phyloP scores from a whole-genome alignment of 2,113 vertebrate genomes.

The Sander vitreus region DNA sequence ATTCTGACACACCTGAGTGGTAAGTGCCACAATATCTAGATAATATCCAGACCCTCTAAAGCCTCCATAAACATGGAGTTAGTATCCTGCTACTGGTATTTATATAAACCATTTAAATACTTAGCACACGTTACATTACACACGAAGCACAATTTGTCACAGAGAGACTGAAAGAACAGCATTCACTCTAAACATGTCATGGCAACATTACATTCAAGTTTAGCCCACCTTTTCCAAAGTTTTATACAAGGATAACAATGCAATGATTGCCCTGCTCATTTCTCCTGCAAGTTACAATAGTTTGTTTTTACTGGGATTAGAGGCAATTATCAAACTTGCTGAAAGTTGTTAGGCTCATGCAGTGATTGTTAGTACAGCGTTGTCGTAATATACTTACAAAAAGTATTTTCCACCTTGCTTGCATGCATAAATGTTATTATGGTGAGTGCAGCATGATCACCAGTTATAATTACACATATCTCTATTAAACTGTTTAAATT shows the following conservation, averaged over 20 bases:
- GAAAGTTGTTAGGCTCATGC: slow-evolving; percentile 40
- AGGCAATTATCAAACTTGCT: slow-evolving; percentile 18
- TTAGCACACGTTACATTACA: slow-evolving; percentile 41
- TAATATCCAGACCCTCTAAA: slow-evolving; percentile 86
- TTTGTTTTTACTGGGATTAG: slow-evolving; percentile 5
- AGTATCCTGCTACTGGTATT: slow-evolving; percentile 71
- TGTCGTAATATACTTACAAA: slow-evolving; percentile 49
- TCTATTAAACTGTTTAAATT: slow-evolving; percentile 55
- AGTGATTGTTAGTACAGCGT: slow-evolving; percentile 35
- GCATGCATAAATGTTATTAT: slow-evolving; percentile 63
- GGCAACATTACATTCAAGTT: background rate
- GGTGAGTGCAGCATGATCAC: slow-evolving; percentile 62
- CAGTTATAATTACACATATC: slow-evolving; percentile 67
- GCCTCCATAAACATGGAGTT: slow-evolving; percentile 79
- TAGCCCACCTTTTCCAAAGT: background rate
- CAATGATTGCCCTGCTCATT: background rate
- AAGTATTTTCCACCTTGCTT: slow-evolving; percentile 60
- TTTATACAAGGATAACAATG: slow-evolving; percentile 13
- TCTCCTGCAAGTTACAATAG: background rate
- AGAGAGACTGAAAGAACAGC: slow-evolving; percentile 37
- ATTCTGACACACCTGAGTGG: slow-evolving; percentile 72
- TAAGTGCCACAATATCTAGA: slow-evolving; percentile 81
- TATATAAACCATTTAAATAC: slow-evolving; percentile 73
- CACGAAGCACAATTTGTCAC: slow-evolving; percentile 54
- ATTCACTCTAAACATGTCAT: slow-evolving; percentile 20